Percentiles rank a stretch among this genome's conserved stretches.
Evolutionary conservation across 2,888 invertebrate genomes (phyloP).

Genomic region (Cinara cedri): DNA sequence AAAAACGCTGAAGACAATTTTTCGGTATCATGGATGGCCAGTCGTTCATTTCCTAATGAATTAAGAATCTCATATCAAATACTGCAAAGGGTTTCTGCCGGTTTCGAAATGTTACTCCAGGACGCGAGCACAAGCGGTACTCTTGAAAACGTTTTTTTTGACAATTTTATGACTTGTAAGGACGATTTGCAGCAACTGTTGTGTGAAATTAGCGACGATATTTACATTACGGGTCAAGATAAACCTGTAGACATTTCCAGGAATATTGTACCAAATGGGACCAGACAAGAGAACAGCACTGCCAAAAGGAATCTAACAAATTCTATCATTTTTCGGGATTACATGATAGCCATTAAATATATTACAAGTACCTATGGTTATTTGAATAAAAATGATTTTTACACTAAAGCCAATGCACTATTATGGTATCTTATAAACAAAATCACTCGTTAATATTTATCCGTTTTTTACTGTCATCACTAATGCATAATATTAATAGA

Average conservation of each 20-base stretch:
- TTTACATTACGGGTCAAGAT: not conserved
- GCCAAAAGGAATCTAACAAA: conserved; percentile 3
- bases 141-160: not conserved
- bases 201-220: conserved; percentile 21
- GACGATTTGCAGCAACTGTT: not conserved
- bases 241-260: not conserved
- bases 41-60: conserved; percentile 19
- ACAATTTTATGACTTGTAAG: not conserved
- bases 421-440: no score
- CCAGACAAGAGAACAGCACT: not conserved
- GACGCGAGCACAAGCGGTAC: not conserved
- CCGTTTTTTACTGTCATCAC: no score
- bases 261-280: not conserved
- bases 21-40: not conserved
- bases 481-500: no score
- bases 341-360: conserved; percentile 24
- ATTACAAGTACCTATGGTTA: not conserved
- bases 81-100: conserved; percentile 30
- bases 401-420: no score
- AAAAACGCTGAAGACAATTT: not conserved
- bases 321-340: conserved; percentile 42
- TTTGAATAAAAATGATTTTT: no score
- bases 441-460: no score
- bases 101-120: conserved; percentile 1
- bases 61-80: not conserved